These are phyloP conservation scores for Falco rusticolus DNA, from an alignment of 2,797 vertebrate genomes.

Conservation along the genomic window DNA sequence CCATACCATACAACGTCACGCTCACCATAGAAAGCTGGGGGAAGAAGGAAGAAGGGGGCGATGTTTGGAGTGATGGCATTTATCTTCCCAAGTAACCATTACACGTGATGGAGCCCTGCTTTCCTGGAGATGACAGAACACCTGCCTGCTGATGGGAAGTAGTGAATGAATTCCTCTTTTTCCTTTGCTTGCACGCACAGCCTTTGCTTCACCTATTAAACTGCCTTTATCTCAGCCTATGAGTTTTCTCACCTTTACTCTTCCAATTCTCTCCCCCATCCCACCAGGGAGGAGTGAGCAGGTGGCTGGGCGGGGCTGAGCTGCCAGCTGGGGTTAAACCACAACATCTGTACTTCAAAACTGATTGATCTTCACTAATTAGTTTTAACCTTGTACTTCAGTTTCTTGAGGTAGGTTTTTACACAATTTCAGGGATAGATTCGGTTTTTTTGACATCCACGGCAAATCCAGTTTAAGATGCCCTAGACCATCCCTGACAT, in stretches of 20 bases:
- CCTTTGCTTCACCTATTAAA: background rate
- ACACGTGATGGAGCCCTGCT: background rate
- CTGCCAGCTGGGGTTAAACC: background rate
- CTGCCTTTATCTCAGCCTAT: background rate
- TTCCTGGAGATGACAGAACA: background rate
- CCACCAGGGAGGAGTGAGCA: background rate
- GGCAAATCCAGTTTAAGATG: background rate
- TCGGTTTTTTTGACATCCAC: background rate
- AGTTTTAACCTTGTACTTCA: background rate
- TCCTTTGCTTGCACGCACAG: background rate
- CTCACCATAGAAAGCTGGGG: background rate
- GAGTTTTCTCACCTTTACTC: background rate
- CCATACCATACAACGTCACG: background rate
- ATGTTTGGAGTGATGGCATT: background rate
- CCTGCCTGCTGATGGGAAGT: background rate
- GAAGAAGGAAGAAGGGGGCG: background rate
- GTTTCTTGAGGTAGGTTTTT: background rate
- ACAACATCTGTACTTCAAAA: background rate
- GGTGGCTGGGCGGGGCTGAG: background rate
- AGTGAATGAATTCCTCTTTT: background rate
- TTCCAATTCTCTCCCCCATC: background rate
- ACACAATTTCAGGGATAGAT: background rate
- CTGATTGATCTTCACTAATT: background rate
- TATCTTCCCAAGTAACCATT: background rate
- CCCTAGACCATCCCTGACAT: background rate